These are phyloP conservation scores for Enoplosus armatus DNA, from an alignment of 2,797 vertebrate genomes.

Conservation along the genomic window DNA sequence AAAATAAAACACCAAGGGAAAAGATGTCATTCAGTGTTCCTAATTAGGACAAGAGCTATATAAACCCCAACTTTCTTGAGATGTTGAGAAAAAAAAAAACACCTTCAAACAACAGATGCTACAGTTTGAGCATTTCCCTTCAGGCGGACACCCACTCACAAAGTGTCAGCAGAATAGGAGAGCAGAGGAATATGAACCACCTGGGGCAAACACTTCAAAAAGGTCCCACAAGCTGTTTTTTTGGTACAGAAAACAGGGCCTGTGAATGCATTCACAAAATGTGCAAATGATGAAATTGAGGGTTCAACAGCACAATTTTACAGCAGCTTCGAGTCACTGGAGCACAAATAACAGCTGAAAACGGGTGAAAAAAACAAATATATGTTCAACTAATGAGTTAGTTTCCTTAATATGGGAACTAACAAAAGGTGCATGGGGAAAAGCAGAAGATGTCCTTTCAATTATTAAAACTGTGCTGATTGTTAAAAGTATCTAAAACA, in stretches of 20 bases:
- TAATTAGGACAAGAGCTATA: constrained; percentile 63
- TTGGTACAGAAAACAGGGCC: constrained; percentile 25
- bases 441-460: background rate
- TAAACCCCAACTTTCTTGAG: constrained; percentile 48
- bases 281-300: constrained; percentile 32
- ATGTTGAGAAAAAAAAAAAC: constrained; percentile 28
- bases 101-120: constrained; percentile 66
- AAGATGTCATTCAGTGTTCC: constrained; percentile 52
- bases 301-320: constrained; percentile 36
- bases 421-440: background rate
- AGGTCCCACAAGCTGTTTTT: constrained; percentile 50
- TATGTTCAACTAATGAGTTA: background rate
- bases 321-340: constrained; percentile 11
- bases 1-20: constrained; percentile 31
- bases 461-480: background rate
- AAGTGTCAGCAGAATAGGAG: constrained; percentile 64
- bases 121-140: constrained; percentile 54
- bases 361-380: background rate
- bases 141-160: constrained; percentile 67
- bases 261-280: constrained; percentile 41
- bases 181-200: constrained; percentile 62
- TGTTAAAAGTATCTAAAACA: constrained; percentile 4
- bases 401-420: background rate
- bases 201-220: constrained; percentile 62
- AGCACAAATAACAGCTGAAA: constrained; percentile 29